Evolutionary conservation across 1,140 invertebrate species (phyloP).

Genomic region (Lasaia peninsularis): DNA sequence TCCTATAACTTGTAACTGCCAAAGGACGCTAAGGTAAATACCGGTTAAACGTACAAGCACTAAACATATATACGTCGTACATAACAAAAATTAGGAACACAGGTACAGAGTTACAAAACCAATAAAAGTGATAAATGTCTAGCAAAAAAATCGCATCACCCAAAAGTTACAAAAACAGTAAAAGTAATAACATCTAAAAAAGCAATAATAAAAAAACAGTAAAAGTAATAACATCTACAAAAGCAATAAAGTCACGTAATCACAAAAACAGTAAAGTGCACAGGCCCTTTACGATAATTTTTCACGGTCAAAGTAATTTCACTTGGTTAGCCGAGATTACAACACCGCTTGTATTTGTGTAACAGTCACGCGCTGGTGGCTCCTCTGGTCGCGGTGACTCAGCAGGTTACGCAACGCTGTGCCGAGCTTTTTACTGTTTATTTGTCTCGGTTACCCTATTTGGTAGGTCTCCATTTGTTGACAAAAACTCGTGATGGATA

Average conservation of each 20-base stretch:
- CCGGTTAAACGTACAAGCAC: too few species aligned
- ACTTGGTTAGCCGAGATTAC: conserved; percentile 37
- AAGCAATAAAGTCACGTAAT: conserved; percentile 1
- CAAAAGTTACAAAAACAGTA: too few species aligned
- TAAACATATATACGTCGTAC: too few species aligned
- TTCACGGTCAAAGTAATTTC: conserved; percentile 57
- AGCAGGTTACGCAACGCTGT: conserved; percentile 56
- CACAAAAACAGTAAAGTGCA: conserved; percentile 18
- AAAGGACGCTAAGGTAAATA: too few species aligned
- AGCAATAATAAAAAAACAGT: neutral
- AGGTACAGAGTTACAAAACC: too few species aligned
- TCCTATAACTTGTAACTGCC: too few species aligned
- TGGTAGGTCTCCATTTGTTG: conserved; percentile 34
- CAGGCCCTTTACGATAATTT: conserved; percentile 41
- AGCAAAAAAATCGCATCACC: too few species aligned
- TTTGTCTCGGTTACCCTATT: conserved; percentile 52
- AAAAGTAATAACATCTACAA: neutral
- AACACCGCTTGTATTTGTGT: conserved; percentile 42
- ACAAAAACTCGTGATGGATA: neutral
- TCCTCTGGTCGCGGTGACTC: conserved; percentile 37
- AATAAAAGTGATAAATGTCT: too few species aligned
- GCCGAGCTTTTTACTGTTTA: conserved; percentile 47
- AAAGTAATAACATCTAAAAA: neutral
- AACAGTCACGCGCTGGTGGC: conserved; percentile 52
- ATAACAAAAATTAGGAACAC: too few species aligned